Percentiles rank a stretch among this genome's conserved stretches.
Conservation (phyloP, 92 coral and sea anemone species). For the Palythoa caribaeorum region DNA sequence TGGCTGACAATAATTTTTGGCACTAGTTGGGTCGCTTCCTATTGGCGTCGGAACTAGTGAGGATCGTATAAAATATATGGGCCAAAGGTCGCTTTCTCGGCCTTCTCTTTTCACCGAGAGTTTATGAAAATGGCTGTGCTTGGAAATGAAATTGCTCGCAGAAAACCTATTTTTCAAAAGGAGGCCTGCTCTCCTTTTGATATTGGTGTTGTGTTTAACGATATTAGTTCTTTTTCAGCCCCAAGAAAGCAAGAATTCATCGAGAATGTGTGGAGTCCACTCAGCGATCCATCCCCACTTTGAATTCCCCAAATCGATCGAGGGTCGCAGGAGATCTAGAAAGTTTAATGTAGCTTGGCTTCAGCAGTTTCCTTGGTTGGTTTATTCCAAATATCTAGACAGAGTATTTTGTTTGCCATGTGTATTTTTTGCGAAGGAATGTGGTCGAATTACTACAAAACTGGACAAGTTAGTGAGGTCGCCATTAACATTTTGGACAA, state of each 20-base stretch:
- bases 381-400: background rate
- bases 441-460: background rate
- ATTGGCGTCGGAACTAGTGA: too few species aligned
- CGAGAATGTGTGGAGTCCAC: constrained; percentile 66
- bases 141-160: background rate
- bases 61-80: too few species aligned
- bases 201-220: constrained; percentile 49
- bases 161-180: constrained; percentile 43
- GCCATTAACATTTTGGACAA: background rate
- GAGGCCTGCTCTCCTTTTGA: constrained; percentile 57
- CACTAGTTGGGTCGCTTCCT: too few species aligned
- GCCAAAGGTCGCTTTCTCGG: too few species aligned
- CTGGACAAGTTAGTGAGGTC: background rate
- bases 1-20: too few species aligned
- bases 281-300: constrained; percentile 13
- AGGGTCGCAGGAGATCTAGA: background rate
- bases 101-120: too few species aligned
- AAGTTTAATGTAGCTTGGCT: background rate
- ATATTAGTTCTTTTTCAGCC: constrained; percentile 48
- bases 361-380: constrained; percentile 3
- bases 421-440: background rate
- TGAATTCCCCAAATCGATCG: constrained; percentile 15
- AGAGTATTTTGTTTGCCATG: background rate
- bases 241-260: constrained; percentile 51
- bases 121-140: background rate